These are phyloP conservation scores for Papilio glaucus DNA, from an alignment of 1,140 invertebrate genomes.

Conservation along the genomic window DNA sequence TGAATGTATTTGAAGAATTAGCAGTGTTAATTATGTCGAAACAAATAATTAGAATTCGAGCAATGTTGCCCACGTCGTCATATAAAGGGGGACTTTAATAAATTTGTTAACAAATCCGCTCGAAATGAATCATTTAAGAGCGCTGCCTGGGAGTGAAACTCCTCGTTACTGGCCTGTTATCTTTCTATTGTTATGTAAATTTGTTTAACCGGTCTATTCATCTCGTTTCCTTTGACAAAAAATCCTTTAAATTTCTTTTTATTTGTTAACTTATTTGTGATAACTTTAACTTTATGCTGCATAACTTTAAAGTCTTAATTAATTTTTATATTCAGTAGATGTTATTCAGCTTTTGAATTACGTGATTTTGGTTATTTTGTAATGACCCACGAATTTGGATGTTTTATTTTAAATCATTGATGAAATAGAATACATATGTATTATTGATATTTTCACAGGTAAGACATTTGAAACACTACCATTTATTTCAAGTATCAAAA, in stretches of 20 bases:
- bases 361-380: not conserved
- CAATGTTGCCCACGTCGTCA: not conserved
- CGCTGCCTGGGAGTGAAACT: not conserved
- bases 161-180: constrained; percentile 17
- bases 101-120: constrained; percentile 26
- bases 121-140: constrained; percentile 20
- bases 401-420: too few species aligned
- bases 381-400: not conserved
- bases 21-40: not conserved
- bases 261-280: not conserved
- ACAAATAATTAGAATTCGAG: constrained; percentile 6
- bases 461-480: too few species aligned
- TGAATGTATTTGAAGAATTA: too few species aligned
- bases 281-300: not conserved
- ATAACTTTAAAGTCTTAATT: not conserved
- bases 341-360: not conserved
- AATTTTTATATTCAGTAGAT: not conserved
- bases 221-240: constrained; percentile 21
- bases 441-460: too few species aligned
- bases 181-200: constrained; percentile 26
- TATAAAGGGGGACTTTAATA: constrained; percentile 19
- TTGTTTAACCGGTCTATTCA: constrained; percentile 23
- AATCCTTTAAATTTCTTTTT: constrained; percentile 5
- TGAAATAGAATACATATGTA: too few species aligned
- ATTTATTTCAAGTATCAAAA: too few species aligned